Evolutionary conservation across 92 coral and sea anemone species (phyloP).

Genomic region (Galaxea fascicularis): DNA sequence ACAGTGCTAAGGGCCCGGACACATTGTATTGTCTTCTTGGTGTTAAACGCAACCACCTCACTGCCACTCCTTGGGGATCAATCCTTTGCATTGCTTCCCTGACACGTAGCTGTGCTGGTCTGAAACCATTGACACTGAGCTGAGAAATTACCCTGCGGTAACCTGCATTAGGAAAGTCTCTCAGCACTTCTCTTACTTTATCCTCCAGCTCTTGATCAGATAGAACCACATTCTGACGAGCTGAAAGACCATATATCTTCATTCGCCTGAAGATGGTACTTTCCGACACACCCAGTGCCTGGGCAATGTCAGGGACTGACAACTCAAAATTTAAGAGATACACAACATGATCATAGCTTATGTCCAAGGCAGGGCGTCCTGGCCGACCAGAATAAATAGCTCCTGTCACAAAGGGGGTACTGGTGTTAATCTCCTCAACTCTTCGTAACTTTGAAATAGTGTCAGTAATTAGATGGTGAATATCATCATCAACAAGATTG

Average conservation of each 20-base stretch:
- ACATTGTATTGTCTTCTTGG: constrained; percentile 69
- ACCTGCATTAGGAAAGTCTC: constrained; percentile 75
- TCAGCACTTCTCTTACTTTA: constrained; percentile 44
- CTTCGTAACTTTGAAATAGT: constrained; percentile 50
- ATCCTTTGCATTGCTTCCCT: constrained; percentile 69
- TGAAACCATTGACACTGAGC: constrained; percentile 54
- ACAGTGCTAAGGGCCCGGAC: constrained; percentile 72
- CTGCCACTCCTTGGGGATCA: constrained; percentile 74
- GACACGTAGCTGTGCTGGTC: constrained; percentile 62
- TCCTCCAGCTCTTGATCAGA: constrained; percentile 69
- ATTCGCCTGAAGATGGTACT: constrained; percentile 67
- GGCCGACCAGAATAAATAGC: constrained; percentile 44
- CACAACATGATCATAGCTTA: constrained; percentile 37
- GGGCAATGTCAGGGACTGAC: constrained; percentile 60
- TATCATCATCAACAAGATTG: constrained; percentile 52
- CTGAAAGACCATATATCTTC: constrained; percentile 50
- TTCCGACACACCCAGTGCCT: constrained; percentile 62
- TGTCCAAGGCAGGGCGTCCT: constrained; percentile 58
- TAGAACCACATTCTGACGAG: constrained; percentile 40
- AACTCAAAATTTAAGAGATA: constrained; percentile 52
- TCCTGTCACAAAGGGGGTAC: constrained; percentile 43
- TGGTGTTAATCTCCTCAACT: constrained; percentile 55
- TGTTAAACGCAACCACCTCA: constrained; percentile 68
- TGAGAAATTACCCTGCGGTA: constrained; percentile 68
- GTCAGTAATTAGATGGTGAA: constrained; percentile 51